phyloP scores from a whole-genome alignment of 2,113 vertebrate species.

The Lethenteron reissneri region DNA sequence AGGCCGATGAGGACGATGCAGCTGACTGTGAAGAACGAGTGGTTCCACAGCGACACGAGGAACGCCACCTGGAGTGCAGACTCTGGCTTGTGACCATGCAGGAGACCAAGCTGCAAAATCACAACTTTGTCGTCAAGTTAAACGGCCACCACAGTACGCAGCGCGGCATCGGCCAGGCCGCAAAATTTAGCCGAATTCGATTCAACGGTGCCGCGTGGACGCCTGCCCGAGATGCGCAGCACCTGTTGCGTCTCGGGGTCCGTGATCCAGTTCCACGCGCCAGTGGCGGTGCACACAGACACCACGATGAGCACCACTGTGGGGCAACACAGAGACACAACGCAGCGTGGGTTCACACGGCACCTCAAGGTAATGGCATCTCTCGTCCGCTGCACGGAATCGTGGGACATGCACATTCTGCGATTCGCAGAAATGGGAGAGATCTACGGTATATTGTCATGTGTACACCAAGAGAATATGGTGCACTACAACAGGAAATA shows the following conservation, averaged over 20 bases:
- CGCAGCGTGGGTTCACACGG: too few species aligned
- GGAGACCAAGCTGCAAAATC: too few species aligned
- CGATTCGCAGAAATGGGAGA: conserved; percentile 11
- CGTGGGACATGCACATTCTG: too few species aligned
- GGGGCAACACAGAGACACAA: conserved; percentile 10
- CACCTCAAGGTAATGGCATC: too few species aligned
- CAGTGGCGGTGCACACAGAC: conserved; percentile 90
- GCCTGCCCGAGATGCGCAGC: conserved; percentile 3
- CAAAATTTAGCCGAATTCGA: too few species aligned
- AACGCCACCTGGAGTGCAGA: conserved; percentile 57
- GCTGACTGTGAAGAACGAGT: conserved; percentile 95
- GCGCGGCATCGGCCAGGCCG: too few species aligned
- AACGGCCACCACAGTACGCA: too few species aligned
- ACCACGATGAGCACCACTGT: conserved; percentile 95
- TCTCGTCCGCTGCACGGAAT: too few species aligned
- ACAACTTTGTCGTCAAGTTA: too few species aligned
- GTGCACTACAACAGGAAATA: not conserved
- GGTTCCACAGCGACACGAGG: conserved; percentile 94
- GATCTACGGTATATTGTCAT: conserved; percentile 15
- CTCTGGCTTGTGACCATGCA: too few species aligned
- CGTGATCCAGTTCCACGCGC: conserved; percentile 98
- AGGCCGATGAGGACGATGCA: conserved; percentile 87
- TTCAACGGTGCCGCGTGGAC: too few species aligned
- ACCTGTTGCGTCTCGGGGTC: conserved; percentile 97
- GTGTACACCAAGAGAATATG: conserved; percentile 3